phyloP scores from a whole-genome alignment of 2,888 invertebrate genomes.

The Hydroisotoma schaefferi region DNA sequence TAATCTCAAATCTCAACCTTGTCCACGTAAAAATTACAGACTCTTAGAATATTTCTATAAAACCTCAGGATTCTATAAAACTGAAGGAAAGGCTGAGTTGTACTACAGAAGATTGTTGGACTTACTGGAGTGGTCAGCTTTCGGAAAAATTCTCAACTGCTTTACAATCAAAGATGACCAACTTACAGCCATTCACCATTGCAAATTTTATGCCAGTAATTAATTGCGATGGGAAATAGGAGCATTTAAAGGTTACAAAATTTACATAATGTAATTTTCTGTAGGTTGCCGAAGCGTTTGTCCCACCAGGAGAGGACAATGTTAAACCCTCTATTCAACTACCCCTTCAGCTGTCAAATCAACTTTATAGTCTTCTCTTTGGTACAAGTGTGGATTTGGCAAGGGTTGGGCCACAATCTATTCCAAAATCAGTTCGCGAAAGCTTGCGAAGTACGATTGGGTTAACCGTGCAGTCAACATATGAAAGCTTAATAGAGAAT shows the following conservation, averaged over 20 bases:
- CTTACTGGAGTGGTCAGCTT: slow-evolving; percentile 18
- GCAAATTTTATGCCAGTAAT: slow-evolving; percentile 36
- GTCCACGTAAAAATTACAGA: too few relatives aligned
- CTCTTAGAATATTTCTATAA: too few relatives aligned
- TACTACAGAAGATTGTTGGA: too few relatives aligned
- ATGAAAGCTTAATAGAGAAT: slow-evolving; percentile 22
- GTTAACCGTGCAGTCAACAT: slow-evolving; percentile 21
- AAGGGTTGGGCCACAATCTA: slow-evolving; percentile 43
- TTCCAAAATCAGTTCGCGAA: slow-evolving; percentile 42
- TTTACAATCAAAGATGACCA: slow-evolving; percentile 17
- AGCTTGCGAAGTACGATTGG: slow-evolving; percentile 35
- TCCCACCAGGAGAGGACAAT: slow-evolving; percentile 22
- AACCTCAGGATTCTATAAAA: too few relatives aligned
- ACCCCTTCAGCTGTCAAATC: slow-evolving; percentile 44
- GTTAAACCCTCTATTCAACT: slow-evolving; percentile 43
- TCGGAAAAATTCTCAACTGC: slow-evolving; percentile 23
- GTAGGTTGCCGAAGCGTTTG: slow-evolving; percentile 7
- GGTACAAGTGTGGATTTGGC: slow-evolving; percentile 34
- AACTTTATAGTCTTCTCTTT: slow-evolving; percentile 37
- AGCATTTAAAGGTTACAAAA: not conserved
- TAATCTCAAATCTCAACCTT: not conserved
- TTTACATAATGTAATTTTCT: slow-evolving; percentile 7
- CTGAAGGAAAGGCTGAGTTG: slow-evolving; percentile 23
- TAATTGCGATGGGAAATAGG: too few relatives aligned
- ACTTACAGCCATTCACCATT: slow-evolving; percentile 7